Conservation (phyloP, 2,113 vertebrate genomes). For the Cheirogaleus medius region DNA sequence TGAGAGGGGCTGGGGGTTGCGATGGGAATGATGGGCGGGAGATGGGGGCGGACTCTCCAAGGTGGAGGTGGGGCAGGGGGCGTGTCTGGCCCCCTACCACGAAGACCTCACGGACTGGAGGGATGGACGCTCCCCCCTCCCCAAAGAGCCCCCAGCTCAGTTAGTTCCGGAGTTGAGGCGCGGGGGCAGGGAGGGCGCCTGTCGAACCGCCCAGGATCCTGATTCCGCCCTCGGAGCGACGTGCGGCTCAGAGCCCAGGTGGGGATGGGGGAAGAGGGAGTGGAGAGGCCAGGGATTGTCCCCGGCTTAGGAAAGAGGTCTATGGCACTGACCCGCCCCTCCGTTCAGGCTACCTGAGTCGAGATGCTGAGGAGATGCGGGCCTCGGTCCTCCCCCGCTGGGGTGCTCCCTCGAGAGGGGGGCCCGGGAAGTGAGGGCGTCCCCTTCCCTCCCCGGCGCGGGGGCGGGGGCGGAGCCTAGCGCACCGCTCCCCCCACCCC, state of each 20-base stretch:
- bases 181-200: conserved; percentile 2
- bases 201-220: not conserved
- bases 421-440: not conserved
- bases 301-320: not conserved
- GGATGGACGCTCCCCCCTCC: not conserved
- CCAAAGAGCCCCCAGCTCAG: not conserved
- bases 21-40: not conserved
- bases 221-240: conserved; percentile 44
- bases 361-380: not conserved
- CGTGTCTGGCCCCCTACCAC: conserved; percentile 11
- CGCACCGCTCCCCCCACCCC: not conserved
- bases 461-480: conserved; percentile 51
- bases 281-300: not conserved
- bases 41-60: not conserved
- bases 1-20: not conserved
- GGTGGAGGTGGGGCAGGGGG: conserved; percentile 44
- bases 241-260: conserved; percentile 20
- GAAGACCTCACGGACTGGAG: not conserved
- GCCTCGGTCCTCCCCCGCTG: not conserved
- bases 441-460: not conserved
- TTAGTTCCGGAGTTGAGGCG: not conserved
- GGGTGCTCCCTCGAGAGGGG: not conserved
- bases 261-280: not conserved
- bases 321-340: not conserved
- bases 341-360: not conserved